Conservation (phyloP, 1,140 invertebrate species). For the Lineus longissimus region DNA sequence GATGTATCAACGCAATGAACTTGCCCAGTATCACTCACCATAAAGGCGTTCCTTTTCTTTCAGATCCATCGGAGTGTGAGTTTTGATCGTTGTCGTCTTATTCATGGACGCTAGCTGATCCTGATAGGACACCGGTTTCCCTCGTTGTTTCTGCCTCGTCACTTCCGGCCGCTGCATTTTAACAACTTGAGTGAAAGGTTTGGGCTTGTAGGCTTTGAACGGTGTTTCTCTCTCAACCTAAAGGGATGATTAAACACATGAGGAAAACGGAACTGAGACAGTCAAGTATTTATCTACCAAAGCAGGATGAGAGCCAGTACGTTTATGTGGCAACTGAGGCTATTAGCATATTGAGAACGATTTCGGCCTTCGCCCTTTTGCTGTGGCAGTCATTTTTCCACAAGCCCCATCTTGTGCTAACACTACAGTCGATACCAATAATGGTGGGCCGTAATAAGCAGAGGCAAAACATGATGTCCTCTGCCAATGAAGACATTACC, state of each 20-base stretch:
- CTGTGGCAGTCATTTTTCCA: constrained; percentile 2
- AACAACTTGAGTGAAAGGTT: constrained; percentile 36
- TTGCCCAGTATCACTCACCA: constrained; percentile 13
- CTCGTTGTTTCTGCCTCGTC: constrained; percentile 28
- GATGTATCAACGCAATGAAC: too few relatives aligned
- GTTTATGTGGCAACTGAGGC: too few relatives aligned
- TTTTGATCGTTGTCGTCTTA: background rate
- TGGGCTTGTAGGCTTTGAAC: constrained; percentile 27
- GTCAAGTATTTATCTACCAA: too few relatives aligned
- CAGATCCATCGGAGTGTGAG: background rate
- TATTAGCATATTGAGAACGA: too few relatives aligned
- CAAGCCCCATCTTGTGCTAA: too few relatives aligned
- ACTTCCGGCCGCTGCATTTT: constrained; percentile 42
- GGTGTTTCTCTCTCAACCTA: constrained; percentile 1
- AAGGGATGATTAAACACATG: too few relatives aligned
- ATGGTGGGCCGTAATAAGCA: too few relatives aligned
- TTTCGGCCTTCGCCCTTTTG: background rate
- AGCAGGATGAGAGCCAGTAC: too few relatives aligned
- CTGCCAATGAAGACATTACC: too few relatives aligned
- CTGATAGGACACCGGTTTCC: background rate
- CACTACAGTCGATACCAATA: too few relatives aligned
- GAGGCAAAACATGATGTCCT: too few relatives aligned
- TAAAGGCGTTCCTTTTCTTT: constrained; percentile 20
- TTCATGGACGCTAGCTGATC: background rate
- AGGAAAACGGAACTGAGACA: too few relatives aligned